Percentiles rank a stretch among this genome's conserved stretches.
These are phyloP conservation scores for Drosophila antonietae DNA, from an alignment of 2,888 invertebrate species.

Conservation along the genomic window DNA sequence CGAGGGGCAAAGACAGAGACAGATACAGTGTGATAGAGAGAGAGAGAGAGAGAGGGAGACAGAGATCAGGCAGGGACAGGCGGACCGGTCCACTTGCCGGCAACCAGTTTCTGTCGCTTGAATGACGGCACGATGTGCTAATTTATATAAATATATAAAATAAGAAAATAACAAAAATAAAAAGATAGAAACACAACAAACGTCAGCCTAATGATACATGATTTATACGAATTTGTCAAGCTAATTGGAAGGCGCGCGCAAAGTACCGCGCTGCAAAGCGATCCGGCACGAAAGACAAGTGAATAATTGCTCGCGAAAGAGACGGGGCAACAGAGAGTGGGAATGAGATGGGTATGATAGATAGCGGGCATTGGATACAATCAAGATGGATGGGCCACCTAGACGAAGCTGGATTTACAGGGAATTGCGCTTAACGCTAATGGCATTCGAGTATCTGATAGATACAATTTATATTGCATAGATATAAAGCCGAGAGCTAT, in stretches of 20 bases:
- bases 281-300: slow-evolving; percentile 16
- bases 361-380: slow-evolving; percentile 10
- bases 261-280: slow-evolving; percentile 12
- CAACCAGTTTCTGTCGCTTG: slow-evolving; percentile 65
- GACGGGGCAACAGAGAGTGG: background rate
- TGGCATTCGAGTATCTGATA: slow-evolving; percentile 3
- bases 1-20: background rate
- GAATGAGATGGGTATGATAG: slow-evolving; percentile 4
- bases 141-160: slow-evolving; percentile 53
- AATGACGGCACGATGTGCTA: slow-evolving; percentile 61
- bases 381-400: slow-evolving; percentile 5
- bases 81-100: slow-evolving; percentile 55
- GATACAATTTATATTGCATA: slow-evolving; percentile 1
- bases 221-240: slow-evolving; percentile 69
- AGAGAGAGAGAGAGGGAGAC: background rate
- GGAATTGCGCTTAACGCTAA: slow-evolving; percentile 38
- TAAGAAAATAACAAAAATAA: background rate
- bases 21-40: background rate
- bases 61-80: background rate
- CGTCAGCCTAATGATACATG: slow-evolving; percentile 63
- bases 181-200: slow-evolving; percentile 17
- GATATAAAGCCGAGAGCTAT: background rate
- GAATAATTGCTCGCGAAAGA: slow-evolving; percentile 29
- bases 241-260: slow-evolving; percentile 64
- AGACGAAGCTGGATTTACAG: slow-evolving; percentile 15